phyloP scores from a whole-genome alignment of 2,113 vertebrate species.

The Cyphotilapia sp. region DNA sequence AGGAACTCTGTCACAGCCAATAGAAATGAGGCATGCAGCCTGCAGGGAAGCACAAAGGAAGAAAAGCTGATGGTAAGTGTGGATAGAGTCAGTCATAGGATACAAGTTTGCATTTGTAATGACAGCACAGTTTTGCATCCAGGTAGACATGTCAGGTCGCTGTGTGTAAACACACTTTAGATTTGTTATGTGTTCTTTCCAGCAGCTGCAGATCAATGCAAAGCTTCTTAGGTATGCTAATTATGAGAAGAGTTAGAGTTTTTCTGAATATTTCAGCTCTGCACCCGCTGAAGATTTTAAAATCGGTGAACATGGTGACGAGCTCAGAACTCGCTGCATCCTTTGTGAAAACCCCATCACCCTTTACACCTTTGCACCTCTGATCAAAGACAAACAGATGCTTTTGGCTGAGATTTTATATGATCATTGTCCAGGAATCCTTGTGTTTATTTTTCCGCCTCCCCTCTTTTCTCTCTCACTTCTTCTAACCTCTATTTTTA shows the following conservation, averaged over 20 bases:
- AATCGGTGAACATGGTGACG: accelerated
- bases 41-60: not conserved
- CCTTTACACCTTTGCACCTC: not conserved
- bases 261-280: not conserved
- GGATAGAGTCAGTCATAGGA: not conserved
- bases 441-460: not conserved
- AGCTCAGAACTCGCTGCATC: not conserved
- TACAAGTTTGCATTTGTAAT: not conserved
- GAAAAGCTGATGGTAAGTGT: not conserved
- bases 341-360: accelerated
- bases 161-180: not conserved
- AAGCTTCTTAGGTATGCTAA: not conserved
- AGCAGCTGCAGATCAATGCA: not conserved
- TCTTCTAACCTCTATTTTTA: not conserved
- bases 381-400: not conserved
- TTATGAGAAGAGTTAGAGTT: not conserved
- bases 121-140: not conserved
- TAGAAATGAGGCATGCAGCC: not conserved
- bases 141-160: not conserved
- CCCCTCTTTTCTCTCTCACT: not conserved
- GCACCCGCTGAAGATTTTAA: not conserved
- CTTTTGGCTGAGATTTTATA: not conserved
- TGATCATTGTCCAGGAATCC: not conserved
- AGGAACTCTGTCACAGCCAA: not conserved
- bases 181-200: not conserved